These are phyloP conservation scores for Idaea dimidiata DNA, from an alignment of 2,888 invertebrate species.

Conservation along the genomic window DNA sequence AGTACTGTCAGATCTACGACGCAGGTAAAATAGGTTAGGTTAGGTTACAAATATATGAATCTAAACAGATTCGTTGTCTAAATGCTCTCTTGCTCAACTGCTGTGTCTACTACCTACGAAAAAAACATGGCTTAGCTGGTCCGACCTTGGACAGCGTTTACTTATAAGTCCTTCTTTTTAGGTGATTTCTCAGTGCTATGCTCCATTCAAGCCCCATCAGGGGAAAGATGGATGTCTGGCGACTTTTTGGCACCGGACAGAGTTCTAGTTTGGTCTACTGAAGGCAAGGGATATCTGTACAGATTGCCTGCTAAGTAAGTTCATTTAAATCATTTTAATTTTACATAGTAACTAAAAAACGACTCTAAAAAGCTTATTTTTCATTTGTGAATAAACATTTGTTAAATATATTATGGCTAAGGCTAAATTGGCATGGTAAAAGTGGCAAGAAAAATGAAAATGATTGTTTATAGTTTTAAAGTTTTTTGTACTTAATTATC, in stretches of 20 bases:
- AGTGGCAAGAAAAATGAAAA: not conserved
- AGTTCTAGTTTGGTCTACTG: constrained; percentile 97
- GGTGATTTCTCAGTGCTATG: constrained; percentile 98
- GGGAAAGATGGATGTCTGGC: constrained; percentile 97
- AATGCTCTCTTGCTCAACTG: constrained; percentile 96
- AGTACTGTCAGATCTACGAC: constrained; percentile 96
- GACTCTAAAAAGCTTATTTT: too few species aligned
- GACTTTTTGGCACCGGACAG: constrained; percentile 95
- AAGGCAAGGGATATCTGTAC: constrained; percentile 97
- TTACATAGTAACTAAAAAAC: too few species aligned
- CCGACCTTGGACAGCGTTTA: not conserved
- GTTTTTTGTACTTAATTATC: too few species aligned
- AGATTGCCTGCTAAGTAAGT: constrained; percentile 97
- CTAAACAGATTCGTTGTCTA: constrained; percentile 96
- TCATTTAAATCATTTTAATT: too few species aligned
- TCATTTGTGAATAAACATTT: not conserved
- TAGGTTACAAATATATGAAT: constrained; percentile 81
- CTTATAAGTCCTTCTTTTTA: constrained; percentile 38
- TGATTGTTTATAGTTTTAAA: not conserved
- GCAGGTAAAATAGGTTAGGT: constrained; percentile 78
- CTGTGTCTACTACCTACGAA: constrained; percentile 95
- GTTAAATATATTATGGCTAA: not conserved
- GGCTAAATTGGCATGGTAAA: constrained; percentile 34
- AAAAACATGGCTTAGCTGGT: too few species aligned
- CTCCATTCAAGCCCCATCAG: constrained; percentile 92